Evolutionary conservation across 2,888 invertebrate species (phyloP).

Genomic region (Microplitis manilae): DNA sequence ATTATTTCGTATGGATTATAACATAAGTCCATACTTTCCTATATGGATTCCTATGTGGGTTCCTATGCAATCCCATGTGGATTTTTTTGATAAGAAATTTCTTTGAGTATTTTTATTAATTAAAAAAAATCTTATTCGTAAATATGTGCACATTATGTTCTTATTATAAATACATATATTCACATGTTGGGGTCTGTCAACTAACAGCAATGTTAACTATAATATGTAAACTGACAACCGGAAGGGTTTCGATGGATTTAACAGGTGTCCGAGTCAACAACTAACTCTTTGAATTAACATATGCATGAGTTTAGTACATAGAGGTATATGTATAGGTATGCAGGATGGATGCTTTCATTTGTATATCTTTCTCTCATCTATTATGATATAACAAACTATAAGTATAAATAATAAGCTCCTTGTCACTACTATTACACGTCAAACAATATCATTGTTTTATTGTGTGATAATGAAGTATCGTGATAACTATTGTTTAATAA

Average conservation of each 20-base stretch:
- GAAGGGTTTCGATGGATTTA: constrained; percentile 49
- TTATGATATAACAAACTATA: not conserved
- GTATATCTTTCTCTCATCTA: constrained; percentile 1
- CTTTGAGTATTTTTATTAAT: too few species aligned
- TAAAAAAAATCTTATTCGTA: too few species aligned
- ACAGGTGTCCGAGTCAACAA: constrained; percentile 50
- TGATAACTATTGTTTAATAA: not conserved
- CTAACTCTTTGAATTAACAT: constrained; percentile 40
- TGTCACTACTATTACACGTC: not conserved
- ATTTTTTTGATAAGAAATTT: too few species aligned
- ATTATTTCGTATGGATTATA: too few species aligned
- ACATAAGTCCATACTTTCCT: too few species aligned
- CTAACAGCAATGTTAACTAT: constrained; percentile 40
- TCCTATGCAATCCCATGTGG: too few species aligned
- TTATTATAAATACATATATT: not conserved
- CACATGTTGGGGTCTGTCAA: not conserved
- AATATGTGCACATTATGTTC: not conserved
- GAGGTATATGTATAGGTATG: constrained; percentile 16
- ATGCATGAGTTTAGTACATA: constrained; percentile 41
- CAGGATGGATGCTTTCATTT: not conserved
- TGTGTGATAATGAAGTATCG: not conserved
- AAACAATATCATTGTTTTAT: not conserved
- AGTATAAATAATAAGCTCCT: not conserved
- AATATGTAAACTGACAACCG: constrained; percentile 49
- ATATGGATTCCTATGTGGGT: too few species aligned